These are phyloP conservation scores for Euschistus heros DNA, from an alignment of 1,140 invertebrate species.

Conservation along the genomic window DNA sequence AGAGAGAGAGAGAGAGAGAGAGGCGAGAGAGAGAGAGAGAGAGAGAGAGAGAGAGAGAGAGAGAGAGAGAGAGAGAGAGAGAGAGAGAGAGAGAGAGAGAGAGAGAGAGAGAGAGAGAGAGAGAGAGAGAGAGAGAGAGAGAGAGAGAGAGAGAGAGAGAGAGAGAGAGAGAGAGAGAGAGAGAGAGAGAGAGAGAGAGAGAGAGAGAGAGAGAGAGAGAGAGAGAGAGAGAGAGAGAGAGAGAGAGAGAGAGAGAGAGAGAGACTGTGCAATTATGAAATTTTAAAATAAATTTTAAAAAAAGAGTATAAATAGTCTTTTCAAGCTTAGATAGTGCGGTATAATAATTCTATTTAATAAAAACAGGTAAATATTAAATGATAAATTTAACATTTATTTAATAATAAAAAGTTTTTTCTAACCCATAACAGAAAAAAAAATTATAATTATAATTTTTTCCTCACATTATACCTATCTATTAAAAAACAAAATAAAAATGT, in stretches of 20 bases:
- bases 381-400: too few relatives aligned
- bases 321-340: too few relatives aligned
- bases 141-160: background rate
- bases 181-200: conserved; percentile 10
- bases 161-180: background rate
- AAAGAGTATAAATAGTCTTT: background rate
- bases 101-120: background rate
- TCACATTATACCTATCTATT: too few relatives aligned
- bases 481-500: too few relatives aligned
- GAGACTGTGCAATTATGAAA: background rate
- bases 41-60: background rate
- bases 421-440: too few relatives aligned
- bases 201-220: conserved; percentile 10
- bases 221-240: conserved; percentile 7
- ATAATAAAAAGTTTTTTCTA: too few relatives aligned
- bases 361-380: too few relatives aligned
- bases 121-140: background rate
- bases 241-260: background rate
- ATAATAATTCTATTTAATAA: too few relatives aligned
- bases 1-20: too few relatives aligned
- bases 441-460: too few relatives aligned
- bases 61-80: background rate
- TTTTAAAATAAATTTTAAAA: background rate
- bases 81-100: background rate
- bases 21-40: background rate